Conservation (phyloP, 2,797 vertebrate species). For the Erithacus rubecula region DNA sequence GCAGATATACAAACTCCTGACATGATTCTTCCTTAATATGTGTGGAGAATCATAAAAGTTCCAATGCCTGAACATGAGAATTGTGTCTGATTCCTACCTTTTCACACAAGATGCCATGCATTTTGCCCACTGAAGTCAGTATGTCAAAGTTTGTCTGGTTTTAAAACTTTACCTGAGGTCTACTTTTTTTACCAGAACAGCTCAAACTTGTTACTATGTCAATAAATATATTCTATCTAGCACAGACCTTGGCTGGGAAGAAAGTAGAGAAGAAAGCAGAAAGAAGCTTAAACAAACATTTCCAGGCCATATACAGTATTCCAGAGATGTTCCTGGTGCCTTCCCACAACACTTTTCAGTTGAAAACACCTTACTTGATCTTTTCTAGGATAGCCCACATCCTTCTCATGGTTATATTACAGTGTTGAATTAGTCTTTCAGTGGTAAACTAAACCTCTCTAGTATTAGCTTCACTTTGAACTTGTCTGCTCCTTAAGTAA, state of each 20-base stretch:
- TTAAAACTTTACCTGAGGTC: not conserved
- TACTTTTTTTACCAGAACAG: not conserved
- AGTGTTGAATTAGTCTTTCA: not conserved
- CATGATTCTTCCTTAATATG: not conserved
- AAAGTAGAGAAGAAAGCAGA: not conserved
- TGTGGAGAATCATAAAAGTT: not conserved
- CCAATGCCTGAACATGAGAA: not conserved
- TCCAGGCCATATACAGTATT: not conserved
- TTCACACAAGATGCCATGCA: not conserved
- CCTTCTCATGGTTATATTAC: not conserved
- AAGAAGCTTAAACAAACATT: not conserved
- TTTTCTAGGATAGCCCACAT: not conserved
- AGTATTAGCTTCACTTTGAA: not conserved
- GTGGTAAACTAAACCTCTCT: not conserved
- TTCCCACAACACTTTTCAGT: not conserved
- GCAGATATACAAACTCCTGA: not conserved
- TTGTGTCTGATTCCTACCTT: not conserved
- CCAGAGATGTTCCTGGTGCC: not conserved
- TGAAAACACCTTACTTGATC: not conserved
- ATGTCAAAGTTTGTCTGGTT: not conserved
- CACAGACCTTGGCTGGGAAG: not conserved
- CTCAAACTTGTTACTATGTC: not conserved
- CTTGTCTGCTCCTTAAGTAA: not conserved
- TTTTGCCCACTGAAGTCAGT: not conserved
- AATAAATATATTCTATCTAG: not conserved